Evolutionary conservation across 2,888 invertebrate species (phyloP).

Genomic region (Conistra vaccinii): DNA sequence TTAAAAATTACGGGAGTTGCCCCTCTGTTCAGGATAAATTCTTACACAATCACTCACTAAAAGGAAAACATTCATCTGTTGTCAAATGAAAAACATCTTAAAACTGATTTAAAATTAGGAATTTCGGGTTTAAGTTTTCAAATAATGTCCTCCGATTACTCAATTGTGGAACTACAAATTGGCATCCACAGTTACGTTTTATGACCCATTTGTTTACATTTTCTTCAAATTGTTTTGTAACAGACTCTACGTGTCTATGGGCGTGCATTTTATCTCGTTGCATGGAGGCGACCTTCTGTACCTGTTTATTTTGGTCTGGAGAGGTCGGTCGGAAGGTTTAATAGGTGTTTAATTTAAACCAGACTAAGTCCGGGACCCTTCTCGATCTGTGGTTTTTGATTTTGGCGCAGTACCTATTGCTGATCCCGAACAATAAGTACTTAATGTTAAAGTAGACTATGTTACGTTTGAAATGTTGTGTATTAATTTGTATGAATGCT

Average conservation of each 20-base stretch:
- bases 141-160: not conserved
- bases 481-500: not conserved
- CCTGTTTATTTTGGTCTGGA: not conserved
- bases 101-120: not conserved
- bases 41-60: not conserved
- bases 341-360: slow-evolving; percentile 41
- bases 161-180: not conserved
- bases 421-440: not conserved
- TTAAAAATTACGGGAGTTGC: too few relatives aligned
- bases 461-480: too few relatives aligned
- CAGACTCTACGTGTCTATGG: not conserved
- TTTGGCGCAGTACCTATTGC: not conserved
- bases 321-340: slow-evolving; percentile 23
- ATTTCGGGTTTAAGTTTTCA: not conserved
- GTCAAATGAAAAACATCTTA: not conserved
- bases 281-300: slow-evolving; percentile 11
- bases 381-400: slow-evolving; percentile 40
- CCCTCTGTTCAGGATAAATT: not conserved
- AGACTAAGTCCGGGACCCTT: slow-evolving; percentile 24
- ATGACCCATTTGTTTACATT: not conserved
- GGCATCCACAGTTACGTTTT: not conserved
- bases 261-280: not conserved
- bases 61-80: not conserved
- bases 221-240: not conserved
- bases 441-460: not conserved